Evolutionary conservation across 1,140 invertebrate genomes (phyloP).

Genomic region (Meteorus sp.): DNA sequence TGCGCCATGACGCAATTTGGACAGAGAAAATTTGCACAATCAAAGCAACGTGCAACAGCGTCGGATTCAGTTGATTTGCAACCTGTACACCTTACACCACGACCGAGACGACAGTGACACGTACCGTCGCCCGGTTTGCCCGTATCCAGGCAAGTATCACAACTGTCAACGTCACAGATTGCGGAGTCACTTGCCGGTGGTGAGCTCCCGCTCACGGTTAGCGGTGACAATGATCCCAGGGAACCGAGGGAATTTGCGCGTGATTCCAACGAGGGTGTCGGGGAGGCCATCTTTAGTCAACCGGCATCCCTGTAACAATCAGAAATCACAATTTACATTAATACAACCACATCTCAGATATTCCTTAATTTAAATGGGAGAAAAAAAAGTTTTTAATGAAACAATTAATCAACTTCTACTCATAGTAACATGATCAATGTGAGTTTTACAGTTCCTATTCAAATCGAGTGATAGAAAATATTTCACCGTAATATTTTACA

Average conservation of each 20-base stretch:
- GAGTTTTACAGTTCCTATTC: too few species aligned
- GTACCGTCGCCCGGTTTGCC: slow-evolving; percentile 77
- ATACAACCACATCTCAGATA: too few species aligned
- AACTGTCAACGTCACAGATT: slow-evolving; percentile 76
- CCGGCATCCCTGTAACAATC: slow-evolving; percentile 65
- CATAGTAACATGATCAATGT: too few species aligned
- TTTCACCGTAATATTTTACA: too few species aligned
- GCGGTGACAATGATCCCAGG: slow-evolving; percentile 70
- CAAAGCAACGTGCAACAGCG: slow-evolving; percentile 88
- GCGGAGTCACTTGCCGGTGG: slow-evolving; percentile 79
- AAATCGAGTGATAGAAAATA: too few species aligned
- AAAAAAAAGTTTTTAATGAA: neutral
- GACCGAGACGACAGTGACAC: slow-evolving; percentile 73
- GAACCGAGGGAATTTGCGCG: slow-evolving; percentile 88
- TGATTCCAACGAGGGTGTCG: slow-evolving; percentile 88
- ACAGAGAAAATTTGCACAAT: slow-evolving; percentile 94
- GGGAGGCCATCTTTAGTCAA: slow-evolving; percentile 77
- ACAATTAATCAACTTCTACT: too few species aligned
- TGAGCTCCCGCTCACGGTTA: slow-evolving; percentile 80
- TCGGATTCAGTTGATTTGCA: slow-evolving; percentile 85
- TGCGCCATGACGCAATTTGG: slow-evolving; percentile 97
- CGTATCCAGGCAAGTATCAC: slow-evolving; percentile 80
- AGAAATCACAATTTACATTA: slow-evolving; percentile 25
- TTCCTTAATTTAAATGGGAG: too few species aligned
- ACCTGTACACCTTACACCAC: slow-evolving; percentile 76